Percentiles rank a stretch among this genome's conserved stretches.
Conservation (phyloP, 2,888 invertebrate species). For the Drosophila mimetica region DNA sequence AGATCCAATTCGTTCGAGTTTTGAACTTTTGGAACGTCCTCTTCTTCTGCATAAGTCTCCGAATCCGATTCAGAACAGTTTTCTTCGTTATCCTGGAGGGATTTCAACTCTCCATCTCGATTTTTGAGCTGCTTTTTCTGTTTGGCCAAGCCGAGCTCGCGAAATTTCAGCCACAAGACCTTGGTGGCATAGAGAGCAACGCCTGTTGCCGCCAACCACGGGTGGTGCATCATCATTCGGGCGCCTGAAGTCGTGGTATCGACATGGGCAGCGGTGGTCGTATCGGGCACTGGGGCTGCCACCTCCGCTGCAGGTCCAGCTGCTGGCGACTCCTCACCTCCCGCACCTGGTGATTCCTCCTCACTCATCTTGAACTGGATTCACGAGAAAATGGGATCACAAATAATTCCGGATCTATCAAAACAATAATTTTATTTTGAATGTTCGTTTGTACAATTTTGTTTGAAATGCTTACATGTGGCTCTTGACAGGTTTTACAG, state of each 20-base stretch:
- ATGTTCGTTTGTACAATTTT: too few species aligned
- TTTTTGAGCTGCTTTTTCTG: neutral
- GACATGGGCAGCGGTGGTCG: neutral
- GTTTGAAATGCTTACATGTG: too few species aligned
- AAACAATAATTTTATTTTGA: too few species aligned
- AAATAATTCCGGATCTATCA: too few species aligned
- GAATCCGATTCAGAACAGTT: neutral
- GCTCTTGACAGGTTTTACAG: too few species aligned
- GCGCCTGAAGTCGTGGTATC: conserved; percentile 43
- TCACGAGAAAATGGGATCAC: too few species aligned
- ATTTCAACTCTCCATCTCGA: neutral
- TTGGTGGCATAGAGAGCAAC: conserved; percentile 35
- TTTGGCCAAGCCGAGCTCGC: conserved; percentile 1
- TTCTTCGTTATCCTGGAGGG: neutral
- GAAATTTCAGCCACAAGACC: conserved; percentile 49
- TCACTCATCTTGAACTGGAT: conserved; percentile 5
- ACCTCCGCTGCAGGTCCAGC: neutral
- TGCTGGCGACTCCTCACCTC: neutral
- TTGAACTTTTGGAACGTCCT: too few species aligned
- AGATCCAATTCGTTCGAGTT: too few species aligned
- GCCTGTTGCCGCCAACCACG: conserved; percentile 46
- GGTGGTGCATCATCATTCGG: neutral
- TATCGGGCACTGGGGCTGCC: neutral
- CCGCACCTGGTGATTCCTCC: neutral
- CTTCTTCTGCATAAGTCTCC: neutral